Conservation (phyloP, 2,113 vertebrate species). For the Cheilinus undulatus region DNA sequence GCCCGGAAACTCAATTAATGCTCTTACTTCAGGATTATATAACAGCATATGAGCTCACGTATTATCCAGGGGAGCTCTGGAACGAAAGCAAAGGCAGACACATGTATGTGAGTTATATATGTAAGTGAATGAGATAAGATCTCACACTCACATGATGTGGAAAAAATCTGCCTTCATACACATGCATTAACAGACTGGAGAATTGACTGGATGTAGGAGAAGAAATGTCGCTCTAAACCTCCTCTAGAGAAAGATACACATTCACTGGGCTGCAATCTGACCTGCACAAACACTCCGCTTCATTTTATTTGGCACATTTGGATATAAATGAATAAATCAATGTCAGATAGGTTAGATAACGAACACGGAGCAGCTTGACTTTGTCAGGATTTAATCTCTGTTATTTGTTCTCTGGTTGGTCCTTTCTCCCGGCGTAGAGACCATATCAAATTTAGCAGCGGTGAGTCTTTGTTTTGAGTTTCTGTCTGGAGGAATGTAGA, state of each 20-base stretch:
- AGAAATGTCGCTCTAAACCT: background rate
- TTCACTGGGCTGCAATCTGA: conserved; percentile 17
- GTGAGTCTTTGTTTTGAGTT: conserved; percentile 55
- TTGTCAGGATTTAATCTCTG: conserved; percentile 23
- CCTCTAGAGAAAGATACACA: conserved; percentile 1
- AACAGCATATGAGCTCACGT: conserved; percentile 46
- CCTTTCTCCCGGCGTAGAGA: conserved; percentile 13
- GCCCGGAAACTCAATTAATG: conserved; percentile 24
- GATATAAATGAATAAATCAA: conserved; percentile 27
- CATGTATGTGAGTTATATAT: background rate
- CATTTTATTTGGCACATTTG: conserved; percentile 29
- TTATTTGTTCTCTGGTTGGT: conserved; percentile 27
- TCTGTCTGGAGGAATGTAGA: conserved; percentile 62
- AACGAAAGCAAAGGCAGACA: conserved; percentile 15
- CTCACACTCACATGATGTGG: conserved; percentile 3
- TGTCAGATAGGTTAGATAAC: conserved; percentile 33
- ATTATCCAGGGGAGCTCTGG: background rate
- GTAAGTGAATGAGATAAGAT: conserved; percentile 28
- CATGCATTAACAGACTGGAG: background rate
- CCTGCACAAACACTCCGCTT: conserved; percentile 18
- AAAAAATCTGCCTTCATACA: conserved; percentile 14
- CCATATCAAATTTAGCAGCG: conserved; percentile 39
- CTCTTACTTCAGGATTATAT: conserved; percentile 36
- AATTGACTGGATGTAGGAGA: background rate
- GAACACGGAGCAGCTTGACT: conserved; percentile 21